Evolutionary conservation across 2,797 vertebrate species (phyloP), one percentile per base, ranked within the genome.

Genomic region (Furcifer pardalis): DNA sequence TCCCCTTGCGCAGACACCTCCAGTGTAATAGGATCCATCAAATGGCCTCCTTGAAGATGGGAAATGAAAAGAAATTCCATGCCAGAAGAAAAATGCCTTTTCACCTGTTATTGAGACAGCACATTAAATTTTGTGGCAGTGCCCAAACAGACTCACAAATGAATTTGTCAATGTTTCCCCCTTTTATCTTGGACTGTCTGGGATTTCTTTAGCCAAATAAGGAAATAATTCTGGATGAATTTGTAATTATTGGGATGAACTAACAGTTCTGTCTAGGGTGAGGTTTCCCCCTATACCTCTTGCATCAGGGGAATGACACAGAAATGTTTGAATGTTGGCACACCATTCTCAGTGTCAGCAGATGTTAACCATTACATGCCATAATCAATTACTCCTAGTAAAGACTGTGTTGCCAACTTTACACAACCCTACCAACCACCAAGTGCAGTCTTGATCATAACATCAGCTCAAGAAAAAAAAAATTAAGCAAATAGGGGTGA

Each of bases 1-100:
- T 80, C 30, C 35, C 2, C 5, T 37, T 7, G 78, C 2, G 59
- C 85, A 66, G 1, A 59, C 87, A 76, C 7, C 40, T 35, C 3
- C 37, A 82, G 81, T 81, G 60, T 60, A 89, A 79, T 5, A 77
- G 49, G 37, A 87, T 8, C 42, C n/a, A n/a, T n/a, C n/a, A n/a
- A n/a, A n/a, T n/a, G n/a, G n/a, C n/a, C n/a, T n/a, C n/a, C n/a
- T n/a, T n/a, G 77, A 52, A 85, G 85, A 84, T 1, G 81, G 59
- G 10, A 81, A 49, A 7, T 63, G 6, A 60, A 15, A 87, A 83
- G 5, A 4, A 85, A 7, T 5, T 0, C 84, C 5, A 65, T 83
- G 5, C 35, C 12, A 80, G 0, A 15, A 63, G 35, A 30, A 74
- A 15, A 52, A 1, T 10, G 1, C 6, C 81, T 60, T 8, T 81